Conservation (phyloP, 2,797 vertebrate species). For the Percopsis omiscomaycus region DNA sequence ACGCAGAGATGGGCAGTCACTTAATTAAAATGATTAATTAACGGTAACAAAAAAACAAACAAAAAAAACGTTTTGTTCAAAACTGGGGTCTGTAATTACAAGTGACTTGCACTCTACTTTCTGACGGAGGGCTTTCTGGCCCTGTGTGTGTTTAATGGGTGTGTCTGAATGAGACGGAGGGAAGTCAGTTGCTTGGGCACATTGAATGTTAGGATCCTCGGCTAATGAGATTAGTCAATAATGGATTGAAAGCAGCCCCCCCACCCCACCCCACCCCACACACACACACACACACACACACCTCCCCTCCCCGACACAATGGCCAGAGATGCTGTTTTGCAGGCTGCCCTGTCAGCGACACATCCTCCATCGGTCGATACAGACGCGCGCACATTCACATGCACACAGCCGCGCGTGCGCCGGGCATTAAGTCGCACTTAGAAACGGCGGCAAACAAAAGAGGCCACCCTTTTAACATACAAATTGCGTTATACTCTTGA, state of each 20-base stretch:
- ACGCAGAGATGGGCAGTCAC: constrained; percentile 66
- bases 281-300: not conserved
- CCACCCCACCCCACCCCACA: not conserved
- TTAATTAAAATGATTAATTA: constrained; percentile 79
- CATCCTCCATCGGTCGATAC: constrained; percentile 62
- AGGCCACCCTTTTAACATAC: constrained; percentile 68
- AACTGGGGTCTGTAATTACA: constrained; percentile 68
- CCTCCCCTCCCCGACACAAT: constrained; percentile 62
- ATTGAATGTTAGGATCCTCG: constrained; percentile 68
- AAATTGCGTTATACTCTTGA: constrained; percentile 70
- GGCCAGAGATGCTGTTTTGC: constrained; percentile 41
- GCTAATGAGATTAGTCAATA: constrained; percentile 78
- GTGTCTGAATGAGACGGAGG: constrained; percentile 34
- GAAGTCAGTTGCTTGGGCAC: constrained; percentile 58
- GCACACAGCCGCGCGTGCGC: constrained; percentile 25
- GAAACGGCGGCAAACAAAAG: constrained; percentile 58
- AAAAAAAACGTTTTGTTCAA: constrained; percentile 53
- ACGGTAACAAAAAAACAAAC: constrained; percentile 61
- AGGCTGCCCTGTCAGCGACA: constrained; percentile 65
- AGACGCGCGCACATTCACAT: constrained; percentile 13
- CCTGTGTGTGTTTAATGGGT: constrained; percentile 40
- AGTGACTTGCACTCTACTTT: constrained; percentile 52
- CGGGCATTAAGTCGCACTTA: constrained; percentile 23
- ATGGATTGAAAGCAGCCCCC: constrained; percentile 70
- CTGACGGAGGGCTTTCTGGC: constrained; percentile 46